A percentile compares a stretch with the other conserved stretches of the same genome.
Conservation (phyloP, 1,140 invertebrate species). For the Aleiodes sp. region DNA sequence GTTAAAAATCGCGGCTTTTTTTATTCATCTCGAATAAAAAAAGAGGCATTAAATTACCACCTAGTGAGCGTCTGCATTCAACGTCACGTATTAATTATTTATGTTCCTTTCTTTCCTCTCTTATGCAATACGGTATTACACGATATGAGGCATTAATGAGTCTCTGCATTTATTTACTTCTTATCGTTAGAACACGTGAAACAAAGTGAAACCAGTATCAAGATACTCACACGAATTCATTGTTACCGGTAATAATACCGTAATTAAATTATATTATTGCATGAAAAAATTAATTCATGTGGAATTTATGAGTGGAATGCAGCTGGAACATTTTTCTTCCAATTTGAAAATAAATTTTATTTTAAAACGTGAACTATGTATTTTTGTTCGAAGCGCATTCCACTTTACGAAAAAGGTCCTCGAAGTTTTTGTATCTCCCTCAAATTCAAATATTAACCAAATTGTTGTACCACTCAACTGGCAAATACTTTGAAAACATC, state of each 20-base stretch:
- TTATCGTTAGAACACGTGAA: not conserved
- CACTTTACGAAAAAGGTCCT: no score
- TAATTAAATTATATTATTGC: not conserved
- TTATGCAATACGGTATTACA: not conserved
- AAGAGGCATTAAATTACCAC: not conserved
- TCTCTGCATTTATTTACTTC: not conserved
- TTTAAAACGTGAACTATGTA: no score
- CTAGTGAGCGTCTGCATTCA: not conserved
- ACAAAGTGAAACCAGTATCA: slow-evolving; percentile 5
- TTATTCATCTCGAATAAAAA: no score
- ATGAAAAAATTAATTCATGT: no score
- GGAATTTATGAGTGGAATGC: no score
- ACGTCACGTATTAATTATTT: not conserved
- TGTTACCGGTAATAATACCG: not conserved
- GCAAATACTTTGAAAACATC: no score
- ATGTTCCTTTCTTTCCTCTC: not conserved
- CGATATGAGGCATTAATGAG: not conserved
- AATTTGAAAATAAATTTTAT: no score
- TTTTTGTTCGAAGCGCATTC: no score
- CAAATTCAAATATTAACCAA: no score
- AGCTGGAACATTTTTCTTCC: no score
- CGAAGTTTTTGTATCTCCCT: no score
- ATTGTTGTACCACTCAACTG: no score
- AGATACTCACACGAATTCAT: not conserved
- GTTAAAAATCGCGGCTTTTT: not conserved